Conservation (phyloP, 2,113 vertebrate genomes). For the Egretta garzetta region DNA sequence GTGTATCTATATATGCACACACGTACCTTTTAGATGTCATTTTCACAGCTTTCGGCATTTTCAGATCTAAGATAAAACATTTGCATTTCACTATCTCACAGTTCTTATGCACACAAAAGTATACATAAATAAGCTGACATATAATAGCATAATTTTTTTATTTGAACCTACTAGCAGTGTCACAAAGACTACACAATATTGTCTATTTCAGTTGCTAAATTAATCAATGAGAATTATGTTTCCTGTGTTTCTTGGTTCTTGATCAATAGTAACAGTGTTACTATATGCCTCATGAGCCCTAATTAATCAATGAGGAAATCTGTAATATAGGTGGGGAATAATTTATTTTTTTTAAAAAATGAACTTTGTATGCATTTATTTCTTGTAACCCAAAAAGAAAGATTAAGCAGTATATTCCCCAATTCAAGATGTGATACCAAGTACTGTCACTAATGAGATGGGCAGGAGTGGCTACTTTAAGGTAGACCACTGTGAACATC, state of each 20-base stretch:
- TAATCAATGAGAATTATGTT: not conserved
- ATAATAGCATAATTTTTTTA: not conserved
- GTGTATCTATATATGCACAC: not conserved
- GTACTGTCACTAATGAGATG: not conserved
- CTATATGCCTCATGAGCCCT: not conserved
- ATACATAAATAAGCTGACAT: not conserved
- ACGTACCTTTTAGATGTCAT: slow-evolving; percentile 64
- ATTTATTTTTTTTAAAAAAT: not conserved
- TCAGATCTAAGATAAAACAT: slow-evolving; percentile 62
- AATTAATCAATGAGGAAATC: not conserved
- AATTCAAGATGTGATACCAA: not conserved
- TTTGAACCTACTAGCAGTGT: not conserved
- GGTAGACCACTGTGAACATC: not conserved
- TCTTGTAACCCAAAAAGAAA: not conserved
- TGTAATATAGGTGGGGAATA: not conserved
- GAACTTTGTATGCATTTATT: not conserved
- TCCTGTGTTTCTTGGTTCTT: not conserved
- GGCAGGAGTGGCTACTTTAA: not conserved
- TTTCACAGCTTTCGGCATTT: not conserved
- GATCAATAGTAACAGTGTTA: not conserved
- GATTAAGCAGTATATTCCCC: not conserved
- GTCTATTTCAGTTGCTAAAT: not conserved
- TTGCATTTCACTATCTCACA: not conserved
- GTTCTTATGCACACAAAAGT: not conserved
- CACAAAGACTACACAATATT: not conserved